phyloP scores from a whole-genome alignment of 2,888 invertebrate species.

The Bellardia pandia region DNA sequence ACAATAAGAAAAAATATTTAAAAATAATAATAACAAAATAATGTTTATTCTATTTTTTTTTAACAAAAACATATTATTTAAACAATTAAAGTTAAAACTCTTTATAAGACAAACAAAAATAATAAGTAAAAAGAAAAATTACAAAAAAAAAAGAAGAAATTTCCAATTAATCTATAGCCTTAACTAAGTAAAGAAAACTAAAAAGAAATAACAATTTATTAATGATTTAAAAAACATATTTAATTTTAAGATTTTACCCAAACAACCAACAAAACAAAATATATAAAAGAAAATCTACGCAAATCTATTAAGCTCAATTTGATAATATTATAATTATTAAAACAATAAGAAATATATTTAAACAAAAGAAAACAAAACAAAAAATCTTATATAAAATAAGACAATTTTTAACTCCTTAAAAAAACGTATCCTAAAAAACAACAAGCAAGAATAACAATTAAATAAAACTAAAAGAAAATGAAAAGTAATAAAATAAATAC shows the following conservation, averaged over 20 bases:
- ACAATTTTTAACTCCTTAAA: conserved; percentile 71
- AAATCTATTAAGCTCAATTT: conserved; percentile 74
- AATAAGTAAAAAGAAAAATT: conserved; percentile 59
- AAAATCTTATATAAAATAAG: conserved; percentile 56
- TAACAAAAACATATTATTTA: conserved; percentile 48
- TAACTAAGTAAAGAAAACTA: conserved; percentile 77
- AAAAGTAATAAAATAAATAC: conserved; percentile 50
- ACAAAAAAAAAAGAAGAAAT: conserved; percentile 52
- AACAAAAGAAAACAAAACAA: background rate
- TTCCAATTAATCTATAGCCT: conserved; percentile 72
- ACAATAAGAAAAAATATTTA: conserved; percentile 69
- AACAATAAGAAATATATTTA: conserved; percentile 55
- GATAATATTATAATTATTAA: conserved; percentile 69
- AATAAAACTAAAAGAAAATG: conserved; percentile 41
- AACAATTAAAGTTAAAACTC: conserved; percentile 52
- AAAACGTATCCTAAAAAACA: conserved; percentile 70
- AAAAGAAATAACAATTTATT: conserved; percentile 61
- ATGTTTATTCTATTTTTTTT: conserved; percentile 47
- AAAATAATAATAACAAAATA: conserved; percentile 44
- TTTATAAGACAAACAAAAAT: conserved; percentile 57
- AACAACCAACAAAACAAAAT: conserved; percentile 40
- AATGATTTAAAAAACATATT: conserved; percentile 59
- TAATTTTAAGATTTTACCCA: conserved; percentile 73
- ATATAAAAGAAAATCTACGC: conserved; percentile 50
- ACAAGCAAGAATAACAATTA: conserved; percentile 29